Evolutionary conservation across 2,113 vertebrate genomes (phyloP).

Genomic region (Phrynocephalus versicolor): DNA sequence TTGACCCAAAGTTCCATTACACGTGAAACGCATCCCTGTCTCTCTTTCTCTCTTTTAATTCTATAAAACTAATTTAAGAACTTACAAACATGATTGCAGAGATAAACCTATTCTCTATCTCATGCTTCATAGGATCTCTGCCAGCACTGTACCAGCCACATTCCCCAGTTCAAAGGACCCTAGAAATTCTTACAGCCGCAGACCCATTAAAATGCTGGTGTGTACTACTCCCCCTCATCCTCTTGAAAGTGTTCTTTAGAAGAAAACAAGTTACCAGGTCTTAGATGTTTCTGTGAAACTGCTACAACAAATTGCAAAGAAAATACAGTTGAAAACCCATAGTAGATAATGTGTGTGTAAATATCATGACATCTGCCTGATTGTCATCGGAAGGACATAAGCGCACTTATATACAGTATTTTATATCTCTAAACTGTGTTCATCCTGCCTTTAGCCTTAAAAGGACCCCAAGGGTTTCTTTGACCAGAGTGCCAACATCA

Average conservation of each 20-base stretch:
- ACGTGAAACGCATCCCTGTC: neutral
- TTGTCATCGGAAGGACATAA: slow-evolving; percentile 7
- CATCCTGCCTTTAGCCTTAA: too few relatives aligned
- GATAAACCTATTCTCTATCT: neutral
- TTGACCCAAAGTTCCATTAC: neutral
- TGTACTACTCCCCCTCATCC: neutral
- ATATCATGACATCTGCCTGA: neutral
- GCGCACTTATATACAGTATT: too few relatives aligned
- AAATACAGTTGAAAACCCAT: neutral
- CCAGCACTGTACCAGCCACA: neutral
- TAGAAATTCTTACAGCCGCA: neutral
- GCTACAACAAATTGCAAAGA: neutral
- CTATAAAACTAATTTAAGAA: neutral
- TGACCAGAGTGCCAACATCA: slow-evolving; percentile 5
- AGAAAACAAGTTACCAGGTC: neutral
- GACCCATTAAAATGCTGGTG: slow-evolving; percentile 27
- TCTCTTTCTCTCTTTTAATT: neutral
- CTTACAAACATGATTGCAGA: neutral
- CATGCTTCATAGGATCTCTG: neutral
- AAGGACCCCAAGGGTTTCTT: neutral
- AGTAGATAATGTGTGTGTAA: neutral
- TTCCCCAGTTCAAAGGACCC: slow-evolving; percentile 20
- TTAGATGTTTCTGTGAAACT: neutral
- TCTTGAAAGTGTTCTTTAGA: neutral
- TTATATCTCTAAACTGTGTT: too few relatives aligned